Percentiles rank a stretch among this genome's conserved stretches.
Evolutionary conservation across 2,797 vertebrate genomes (phyloP).

Genomic region (Botia almorhae): DNA sequence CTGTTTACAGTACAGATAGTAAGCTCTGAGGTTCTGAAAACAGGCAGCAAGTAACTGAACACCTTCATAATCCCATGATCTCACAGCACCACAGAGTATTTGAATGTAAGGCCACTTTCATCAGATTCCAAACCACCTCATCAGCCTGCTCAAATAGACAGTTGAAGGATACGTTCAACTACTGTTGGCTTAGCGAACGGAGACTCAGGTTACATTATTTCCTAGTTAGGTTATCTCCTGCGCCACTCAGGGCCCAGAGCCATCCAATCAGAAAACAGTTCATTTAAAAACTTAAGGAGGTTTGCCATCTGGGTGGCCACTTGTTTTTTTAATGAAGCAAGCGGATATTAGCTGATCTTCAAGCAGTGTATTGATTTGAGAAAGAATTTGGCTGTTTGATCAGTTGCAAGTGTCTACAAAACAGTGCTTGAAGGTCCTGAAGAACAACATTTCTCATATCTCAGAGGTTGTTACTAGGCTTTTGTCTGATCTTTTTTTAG

Average conservation of each 20-base stretch:
- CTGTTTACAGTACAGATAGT: neutral
- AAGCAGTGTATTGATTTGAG: neutral
- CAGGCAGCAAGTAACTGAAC: constrained; percentile 1
- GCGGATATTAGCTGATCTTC: neutral
- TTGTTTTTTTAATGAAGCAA: neutral
- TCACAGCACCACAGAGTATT: neutral
- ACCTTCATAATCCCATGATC: constrained; percentile 19
- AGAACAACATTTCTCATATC: neutral
- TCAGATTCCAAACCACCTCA: neutral
- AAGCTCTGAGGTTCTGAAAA: neutral
- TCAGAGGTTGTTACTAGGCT: neutral
- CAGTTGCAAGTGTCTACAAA: neutral
- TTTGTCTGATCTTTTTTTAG: neutral
- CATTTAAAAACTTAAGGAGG: neutral
- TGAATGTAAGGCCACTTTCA: constrained; percentile 17
- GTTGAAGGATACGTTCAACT: neutral
- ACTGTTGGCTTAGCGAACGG: neutral
- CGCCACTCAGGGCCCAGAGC: neutral
- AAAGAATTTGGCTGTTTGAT: neutral
- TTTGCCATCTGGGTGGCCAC: neutral
- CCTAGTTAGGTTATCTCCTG: neutral
- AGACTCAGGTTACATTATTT: neutral
- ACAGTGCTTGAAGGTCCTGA: neutral
- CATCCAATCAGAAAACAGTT: neutral
- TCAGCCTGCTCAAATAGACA: neutral